Evolutionary conservation across 2,888 invertebrate species (phyloP).

Genomic region (Aphidoletes aphidimyza): DNA sequence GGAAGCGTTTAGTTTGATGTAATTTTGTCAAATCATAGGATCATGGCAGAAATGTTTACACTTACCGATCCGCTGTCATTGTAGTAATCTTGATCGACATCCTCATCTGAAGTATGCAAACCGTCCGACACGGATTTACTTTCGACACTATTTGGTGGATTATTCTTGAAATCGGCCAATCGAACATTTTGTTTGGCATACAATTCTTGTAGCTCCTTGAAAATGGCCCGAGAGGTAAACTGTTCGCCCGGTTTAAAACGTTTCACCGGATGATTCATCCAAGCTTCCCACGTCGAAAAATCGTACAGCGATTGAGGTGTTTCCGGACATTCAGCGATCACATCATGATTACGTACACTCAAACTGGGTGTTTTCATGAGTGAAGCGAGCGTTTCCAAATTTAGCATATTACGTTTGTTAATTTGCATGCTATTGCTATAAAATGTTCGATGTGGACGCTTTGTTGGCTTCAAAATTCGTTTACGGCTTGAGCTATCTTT

Average conservation of each 20-base stretch:
- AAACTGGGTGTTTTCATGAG: conserved; percentile 81
- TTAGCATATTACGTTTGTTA: neutral
- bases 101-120: conserved; percentile 40
- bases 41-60: neutral
- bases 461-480: conserved; percentile 29
- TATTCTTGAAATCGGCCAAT: conserved; percentile 39
- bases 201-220: conserved; percentile 23
- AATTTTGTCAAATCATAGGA: neutral
- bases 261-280: conserved; percentile 92
- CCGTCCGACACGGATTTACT: conserved; percentile 23
- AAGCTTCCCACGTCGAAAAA: conserved; percentile 84
- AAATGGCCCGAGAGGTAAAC: conserved; percentile 54
- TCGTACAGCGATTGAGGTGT: conserved; percentile 87
- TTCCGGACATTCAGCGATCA: conserved; percentile 82
- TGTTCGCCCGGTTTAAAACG: conserved; percentile 76
- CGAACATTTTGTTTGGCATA: conserved; percentile 23
- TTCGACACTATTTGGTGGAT: conserved; percentile 42
- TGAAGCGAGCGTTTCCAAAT: conserved; percentile 19
- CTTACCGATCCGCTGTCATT: conserved; percentile 48
- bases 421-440: neutral
- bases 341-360: conserved; percentile 79
- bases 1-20: neutral
- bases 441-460: conserved; percentile 40
- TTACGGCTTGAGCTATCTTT: conserved; percentile 3
- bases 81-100: conserved; percentile 35